phyloP scores from a whole-genome alignment of 2,113 vertebrate genomes.

The Sinocyclocheilus rhinocerous region DNA sequence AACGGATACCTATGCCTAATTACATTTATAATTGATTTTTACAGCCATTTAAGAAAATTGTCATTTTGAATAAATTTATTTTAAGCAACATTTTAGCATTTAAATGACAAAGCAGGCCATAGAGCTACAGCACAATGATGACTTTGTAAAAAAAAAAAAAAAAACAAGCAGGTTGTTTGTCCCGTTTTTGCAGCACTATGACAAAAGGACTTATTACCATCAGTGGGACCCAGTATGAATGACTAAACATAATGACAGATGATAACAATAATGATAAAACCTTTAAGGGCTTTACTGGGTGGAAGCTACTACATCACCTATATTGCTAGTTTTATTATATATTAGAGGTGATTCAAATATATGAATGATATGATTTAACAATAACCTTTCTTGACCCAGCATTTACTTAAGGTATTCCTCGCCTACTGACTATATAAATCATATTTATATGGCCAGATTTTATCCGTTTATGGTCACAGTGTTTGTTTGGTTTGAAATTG shows the following conservation, averaged over 20 bases:
- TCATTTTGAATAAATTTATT: conserved; percentile 44
- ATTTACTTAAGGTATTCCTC: conserved; percentile 2
- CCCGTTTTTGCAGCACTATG: neutral
- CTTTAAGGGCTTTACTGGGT: neutral
- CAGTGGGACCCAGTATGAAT: conserved; percentile 9
- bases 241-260: conserved; percentile 19
- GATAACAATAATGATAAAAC: conserved; percentile 8
- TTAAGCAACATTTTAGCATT: conserved; percentile 2
- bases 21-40: conserved; percentile 44
- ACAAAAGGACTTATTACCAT: neutral
- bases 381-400: conserved; percentile 27
- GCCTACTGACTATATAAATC: neutral
- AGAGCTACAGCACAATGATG: neutral
- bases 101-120: neutral
- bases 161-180: neutral
- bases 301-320: neutral
- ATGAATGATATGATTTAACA: neutral
- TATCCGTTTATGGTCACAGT: neutral
- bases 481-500: conserved; percentile 15
- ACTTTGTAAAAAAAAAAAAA: no score
- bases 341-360: conserved; percentile 18
- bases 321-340: neutral
- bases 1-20: conserved; percentile 22
- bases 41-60: conserved; percentile 40
- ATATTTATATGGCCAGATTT: conserved; percentile 15